Percentiles rank a stretch among this genome's conserved stretches.
Conservation (phyloP, 2,797 vertebrate species). For the Rhadinocentrus ornatus region DNA sequence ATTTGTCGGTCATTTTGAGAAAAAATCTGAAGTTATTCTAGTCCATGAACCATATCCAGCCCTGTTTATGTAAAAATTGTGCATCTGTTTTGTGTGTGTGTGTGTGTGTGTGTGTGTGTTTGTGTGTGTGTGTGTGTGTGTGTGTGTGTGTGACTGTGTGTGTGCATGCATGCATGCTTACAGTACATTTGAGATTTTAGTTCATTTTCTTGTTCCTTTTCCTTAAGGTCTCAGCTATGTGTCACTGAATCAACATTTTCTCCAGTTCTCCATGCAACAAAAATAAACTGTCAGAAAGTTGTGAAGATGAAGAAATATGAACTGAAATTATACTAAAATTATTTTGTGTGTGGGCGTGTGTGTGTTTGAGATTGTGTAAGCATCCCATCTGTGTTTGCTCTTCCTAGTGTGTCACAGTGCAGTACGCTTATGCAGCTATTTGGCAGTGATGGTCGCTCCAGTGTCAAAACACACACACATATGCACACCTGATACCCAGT, state of each 20-base stretch:
- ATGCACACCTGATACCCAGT: conserved; percentile 38
- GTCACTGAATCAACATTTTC: conserved; percentile 55
- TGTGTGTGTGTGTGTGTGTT: not conserved
- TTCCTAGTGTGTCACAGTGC: conserved; percentile 54
- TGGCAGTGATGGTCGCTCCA: conserved; percentile 72
- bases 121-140: not conserved
- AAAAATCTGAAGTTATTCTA: not conserved
- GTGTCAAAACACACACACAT: conserved; percentile 53
- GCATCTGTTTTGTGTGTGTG: conserved; percentile 20
- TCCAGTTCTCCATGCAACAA: conserved; percentile 53
- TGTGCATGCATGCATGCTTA: not conserved
- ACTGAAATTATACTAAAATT: conserved; percentile 34
- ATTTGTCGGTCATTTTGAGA: not conserved
- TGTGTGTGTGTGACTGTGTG: no score
- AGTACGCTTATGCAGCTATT: conserved; percentile 60
- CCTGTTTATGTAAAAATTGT: conserved; percentile 3
- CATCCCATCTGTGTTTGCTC: conserved; percentile 60
- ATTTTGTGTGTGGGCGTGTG: conserved; percentile 35
- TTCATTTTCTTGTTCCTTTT: conserved; percentile 27
- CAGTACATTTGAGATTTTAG: conserved; percentile 26
- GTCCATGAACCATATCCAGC: not conserved
- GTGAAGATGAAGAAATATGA: conserved; percentile 65
- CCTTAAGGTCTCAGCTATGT: conserved; percentile 39
- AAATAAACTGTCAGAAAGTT: conserved; percentile 78
- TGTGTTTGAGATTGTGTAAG: conserved; percentile 43